A percentile compares a stretch with the other conserved stretches of the same genome.
Evolutionary conservation across 2,113 vertebrate species (phyloP).

Genomic region (Scomber scombrus): DNA sequence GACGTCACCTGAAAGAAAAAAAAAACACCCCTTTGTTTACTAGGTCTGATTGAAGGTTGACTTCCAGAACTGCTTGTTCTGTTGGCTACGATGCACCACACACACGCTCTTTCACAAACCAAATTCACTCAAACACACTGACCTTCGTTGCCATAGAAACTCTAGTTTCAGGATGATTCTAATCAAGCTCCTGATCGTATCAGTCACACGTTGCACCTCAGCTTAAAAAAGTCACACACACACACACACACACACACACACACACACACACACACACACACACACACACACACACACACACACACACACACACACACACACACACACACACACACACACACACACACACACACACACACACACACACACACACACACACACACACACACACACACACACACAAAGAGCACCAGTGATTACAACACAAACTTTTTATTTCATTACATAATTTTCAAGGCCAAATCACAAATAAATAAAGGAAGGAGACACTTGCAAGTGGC

Average conservation of each 20-base stretch:
- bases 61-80: constrained; percentile 53
- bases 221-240: background rate
- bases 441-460: constrained; percentile 85
- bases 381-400: background rate
- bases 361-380: too few relatives aligned
- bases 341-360: background rate
- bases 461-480: constrained; percentile 90
- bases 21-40: constrained; percentile 53
- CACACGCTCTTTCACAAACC: constrained; percentile 40
- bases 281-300: background rate
- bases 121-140: constrained; percentile 29
- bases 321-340: too few relatives aligned
- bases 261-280: too few relatives aligned
- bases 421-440: constrained; percentile 78
- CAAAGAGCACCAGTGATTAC: constrained; percentile 36
- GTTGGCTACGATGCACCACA: constrained; percentile 14
- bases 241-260: background rate
- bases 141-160: constrained; percentile 81
- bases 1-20: background rate
- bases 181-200: constrained; percentile 59
- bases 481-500: constrained; percentile 82
- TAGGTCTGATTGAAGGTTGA: constrained; percentile 41
- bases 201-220: constrained; percentile 32
- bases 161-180: constrained; percentile 62
- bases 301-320: too few relatives aligned